Evolutionary conservation across 2,888 invertebrate species (phyloP), one percentile per base, ranked within the genome.

Genomic region (Orthosia cruda): DNA sequence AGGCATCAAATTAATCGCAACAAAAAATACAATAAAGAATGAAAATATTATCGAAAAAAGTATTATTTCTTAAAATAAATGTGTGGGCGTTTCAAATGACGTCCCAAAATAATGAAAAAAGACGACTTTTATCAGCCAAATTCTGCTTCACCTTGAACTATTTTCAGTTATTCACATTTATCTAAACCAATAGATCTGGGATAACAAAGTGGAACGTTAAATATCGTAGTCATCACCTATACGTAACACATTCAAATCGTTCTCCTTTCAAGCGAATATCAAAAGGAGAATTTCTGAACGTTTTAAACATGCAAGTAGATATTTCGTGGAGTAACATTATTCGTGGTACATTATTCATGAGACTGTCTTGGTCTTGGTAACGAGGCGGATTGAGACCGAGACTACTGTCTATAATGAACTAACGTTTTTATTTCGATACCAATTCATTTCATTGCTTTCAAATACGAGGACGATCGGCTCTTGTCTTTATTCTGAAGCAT

Each of bases 291-390:
- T 92, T 94, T 93, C 90, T 89, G 89, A 90, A 89, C 92, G 92
- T 94, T 88, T 94, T 93, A 94, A 95, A 94, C 95, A 94, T 94
- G 92, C 93, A 94, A 94, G 94, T 94, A 91, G 92, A 93, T 94
- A 94, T 94, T 92, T 94, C 91, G 91, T 90, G 86, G 89, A 92
- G 92, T 91, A 91, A 93, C 93, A 93, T 95, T 96, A 95, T 94
- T 93, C 94, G 90, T 90, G 88, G 93, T 95, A 93, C 94, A 95
- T 96, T 95, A 96, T 96, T 96, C 95, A 96, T 95, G 95, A 94
- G 87, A 87, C 91, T 26, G 93, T 94, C 93, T 94, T 91, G 90
- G 91, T 96, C 93, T 93, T 91, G 91, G 92, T 96, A 95, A 95
- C 95, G 95, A 96, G 94, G 91, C 89, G 92, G 93, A 92, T 92